phyloP scores from a whole-genome alignment of 2,888 invertebrate species.

The Serrognathus titanus region DNA sequence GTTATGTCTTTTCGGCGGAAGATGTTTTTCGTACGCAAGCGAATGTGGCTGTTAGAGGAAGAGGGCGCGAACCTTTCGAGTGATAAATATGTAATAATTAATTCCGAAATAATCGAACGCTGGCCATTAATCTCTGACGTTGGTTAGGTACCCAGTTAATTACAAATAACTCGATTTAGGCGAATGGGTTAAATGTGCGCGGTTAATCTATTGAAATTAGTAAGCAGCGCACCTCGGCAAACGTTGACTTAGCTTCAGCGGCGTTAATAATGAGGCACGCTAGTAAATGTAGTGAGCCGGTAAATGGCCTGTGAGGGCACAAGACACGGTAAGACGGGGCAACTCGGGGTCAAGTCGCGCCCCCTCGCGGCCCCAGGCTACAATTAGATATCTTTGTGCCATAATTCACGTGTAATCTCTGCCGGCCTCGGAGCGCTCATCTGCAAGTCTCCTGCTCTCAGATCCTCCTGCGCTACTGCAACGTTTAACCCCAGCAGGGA shows the following conservation, averaged over 20 bases:
- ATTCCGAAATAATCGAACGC: constrained; percentile 34
- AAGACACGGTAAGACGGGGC: constrained; percentile 29
- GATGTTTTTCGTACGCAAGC: too few species aligned
- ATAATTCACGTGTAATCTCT: constrained; percentile 62
- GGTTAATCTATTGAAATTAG: constrained; percentile 53
- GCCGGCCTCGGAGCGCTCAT: constrained; percentile 49
- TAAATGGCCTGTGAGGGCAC: constrained; percentile 48
- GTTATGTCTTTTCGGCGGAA: background rate
- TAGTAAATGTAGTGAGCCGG: constrained; percentile 49
- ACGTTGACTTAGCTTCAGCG: constrained; percentile 47
- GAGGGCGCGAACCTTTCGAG: background rate
- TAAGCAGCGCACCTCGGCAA: constrained; percentile 50
- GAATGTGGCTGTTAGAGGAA: too few species aligned
- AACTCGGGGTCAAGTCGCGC: constrained; percentile 42
- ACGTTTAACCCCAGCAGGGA: constrained; percentile 18
- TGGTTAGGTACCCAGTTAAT: constrained; percentile 46
- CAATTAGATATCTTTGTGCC: constrained; percentile 56
- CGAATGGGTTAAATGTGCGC: constrained; percentile 50
- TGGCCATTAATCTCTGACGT: constrained; percentile 35
- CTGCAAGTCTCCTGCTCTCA: constrained; percentile 35
- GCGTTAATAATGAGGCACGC: constrained; percentile 45
- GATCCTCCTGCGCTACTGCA: background rate
- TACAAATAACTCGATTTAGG: constrained; percentile 52
- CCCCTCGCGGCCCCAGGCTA: constrained; percentile 42
- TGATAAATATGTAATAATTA: constrained; percentile 23